phyloP scores from a whole-genome alignment of 2,888 invertebrate species.

The Amphipoea lucens region DNA sequence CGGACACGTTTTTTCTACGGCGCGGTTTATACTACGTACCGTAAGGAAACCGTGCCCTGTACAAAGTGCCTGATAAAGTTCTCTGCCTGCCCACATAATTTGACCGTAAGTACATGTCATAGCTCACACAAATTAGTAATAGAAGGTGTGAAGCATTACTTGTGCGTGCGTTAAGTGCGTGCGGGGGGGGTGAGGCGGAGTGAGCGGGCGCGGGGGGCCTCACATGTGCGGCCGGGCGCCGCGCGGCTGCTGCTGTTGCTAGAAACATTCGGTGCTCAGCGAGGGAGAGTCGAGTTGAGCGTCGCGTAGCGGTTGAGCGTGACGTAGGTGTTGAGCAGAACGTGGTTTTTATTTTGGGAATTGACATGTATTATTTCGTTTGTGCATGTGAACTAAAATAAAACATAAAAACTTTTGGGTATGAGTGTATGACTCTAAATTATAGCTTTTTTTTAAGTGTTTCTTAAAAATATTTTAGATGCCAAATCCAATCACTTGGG shows the following conservation, averaged over 20 bases:
- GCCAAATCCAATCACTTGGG: background rate
- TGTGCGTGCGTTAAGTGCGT: conserved; percentile 67
- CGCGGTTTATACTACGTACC: background rate
- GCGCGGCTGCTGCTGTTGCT: conserved; percentile 82
- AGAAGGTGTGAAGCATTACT: conserved; percentile 78
- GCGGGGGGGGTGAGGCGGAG: conserved; percentile 48
- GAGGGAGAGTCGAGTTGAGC: conserved; percentile 19
- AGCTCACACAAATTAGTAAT: conserved; percentile 65
- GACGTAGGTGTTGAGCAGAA: conserved; percentile 1
- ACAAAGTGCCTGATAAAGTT: background rate
- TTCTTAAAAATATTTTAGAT: background rate
- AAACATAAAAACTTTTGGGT: too few species aligned
- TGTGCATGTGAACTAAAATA: background rate
- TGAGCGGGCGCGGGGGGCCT: conserved; percentile 53
- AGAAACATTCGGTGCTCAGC: conserved; percentile 67
- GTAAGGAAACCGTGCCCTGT: background rate
- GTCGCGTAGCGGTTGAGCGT: conserved; percentile 10
- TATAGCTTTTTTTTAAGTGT: background rate
- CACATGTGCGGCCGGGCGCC: conserved; percentile 82
- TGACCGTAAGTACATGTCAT: conserved; percentile 33
- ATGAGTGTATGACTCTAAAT: too few species aligned
- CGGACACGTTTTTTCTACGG: background rate
- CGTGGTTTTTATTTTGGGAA: background rate
- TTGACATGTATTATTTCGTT: background rate
- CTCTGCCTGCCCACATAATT: background rate